A percentile compares a stretch with the other conserved stretches of the same genome.
Evolutionary conservation across 2,888 invertebrate genomes (phyloP).

Genomic region (Polyommatus icarus): DNA sequence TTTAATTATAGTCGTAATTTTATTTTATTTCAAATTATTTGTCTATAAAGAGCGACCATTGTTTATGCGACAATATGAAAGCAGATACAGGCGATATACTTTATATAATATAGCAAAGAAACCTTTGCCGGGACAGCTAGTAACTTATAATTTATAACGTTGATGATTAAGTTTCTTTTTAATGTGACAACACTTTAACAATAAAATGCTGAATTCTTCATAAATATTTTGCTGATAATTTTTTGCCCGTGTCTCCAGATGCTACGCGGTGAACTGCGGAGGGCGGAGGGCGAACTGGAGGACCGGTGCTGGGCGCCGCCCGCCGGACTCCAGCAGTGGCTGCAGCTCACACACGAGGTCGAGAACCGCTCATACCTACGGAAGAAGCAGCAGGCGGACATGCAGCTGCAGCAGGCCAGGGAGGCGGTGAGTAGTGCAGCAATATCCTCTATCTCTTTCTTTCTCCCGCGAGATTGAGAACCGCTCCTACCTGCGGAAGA

Average conservation of each 20-base stretch:
- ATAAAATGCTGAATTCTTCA: no score
- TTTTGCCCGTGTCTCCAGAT: constrained; percentile 71
- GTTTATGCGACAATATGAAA: no score
- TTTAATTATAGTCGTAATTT: no score
- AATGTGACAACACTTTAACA: no score
- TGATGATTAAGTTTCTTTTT: no score
- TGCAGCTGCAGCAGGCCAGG: constrained; percentile 91
- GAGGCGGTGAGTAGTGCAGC: constrained; percentile 84
- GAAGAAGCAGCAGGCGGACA: constrained; percentile 90
- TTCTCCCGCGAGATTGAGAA: constrained; percentile 89
- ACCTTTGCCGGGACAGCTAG: no score
- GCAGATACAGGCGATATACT: no score
- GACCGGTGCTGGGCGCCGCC: constrained; percentile 95
- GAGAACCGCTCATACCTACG: constrained; percentile 93
- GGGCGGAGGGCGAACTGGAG: constrained; percentile 94
- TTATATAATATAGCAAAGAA: no score
- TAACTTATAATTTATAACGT: no score
- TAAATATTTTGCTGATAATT: no score
- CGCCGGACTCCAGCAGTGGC: constrained; percentile 93
- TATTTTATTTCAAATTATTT: no score
- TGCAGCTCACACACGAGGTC: constrained; percentile 97
- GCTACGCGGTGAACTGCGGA: constrained; percentile 88
- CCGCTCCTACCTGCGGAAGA: constrained; percentile 91
- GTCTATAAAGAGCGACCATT: no score
- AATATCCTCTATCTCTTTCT: constrained; percentile 45